Percentiles rank a stretch among this genome's conserved stretches.
These are phyloP conservation scores for Psittacula cyanocephala DNA, from an alignment of 2,113 vertebrate genomes.

Conservation along the genomic window DNA sequence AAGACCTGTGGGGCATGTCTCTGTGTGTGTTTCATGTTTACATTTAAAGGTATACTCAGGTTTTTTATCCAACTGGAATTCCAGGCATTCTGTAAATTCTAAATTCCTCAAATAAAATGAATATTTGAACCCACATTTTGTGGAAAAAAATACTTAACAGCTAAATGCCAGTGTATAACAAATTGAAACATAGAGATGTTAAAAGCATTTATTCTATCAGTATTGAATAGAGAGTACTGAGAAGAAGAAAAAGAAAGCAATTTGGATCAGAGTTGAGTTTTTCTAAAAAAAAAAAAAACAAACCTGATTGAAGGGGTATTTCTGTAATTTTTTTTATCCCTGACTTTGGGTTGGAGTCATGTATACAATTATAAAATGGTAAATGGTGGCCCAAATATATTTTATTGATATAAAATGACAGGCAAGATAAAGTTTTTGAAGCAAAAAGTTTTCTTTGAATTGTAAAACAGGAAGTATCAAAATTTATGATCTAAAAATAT, in stretches of 20 bases:
- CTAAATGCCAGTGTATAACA: neutral
- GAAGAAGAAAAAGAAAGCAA: neutral
- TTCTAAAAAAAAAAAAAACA: neutral
- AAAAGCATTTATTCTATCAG: neutral
- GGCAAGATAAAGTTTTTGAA: neutral
- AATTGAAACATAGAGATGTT: neutral
- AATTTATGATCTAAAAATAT: neutral
- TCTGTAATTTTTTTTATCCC: neutral
- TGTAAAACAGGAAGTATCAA: neutral
- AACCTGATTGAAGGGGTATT: neutral
- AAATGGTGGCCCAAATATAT: neutral
- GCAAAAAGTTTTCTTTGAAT: neutral
- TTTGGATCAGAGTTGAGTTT: neutral
- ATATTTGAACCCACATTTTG: neutral
- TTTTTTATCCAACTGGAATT: neutral
- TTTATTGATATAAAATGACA: neutral
- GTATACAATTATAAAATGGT: neutral
- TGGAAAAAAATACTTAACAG: neutral
- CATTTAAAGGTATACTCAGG: neutral
- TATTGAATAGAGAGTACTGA: neutral
- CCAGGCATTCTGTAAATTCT: neutral
- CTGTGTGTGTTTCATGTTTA: neutral
- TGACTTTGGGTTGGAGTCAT: neutral
- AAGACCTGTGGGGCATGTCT: neutral
- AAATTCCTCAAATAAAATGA: neutral